These are phyloP conservation scores for Ascaphus truei DNA, from an alignment of 2,113 vertebrate species.

Conservation along the genomic window DNA sequence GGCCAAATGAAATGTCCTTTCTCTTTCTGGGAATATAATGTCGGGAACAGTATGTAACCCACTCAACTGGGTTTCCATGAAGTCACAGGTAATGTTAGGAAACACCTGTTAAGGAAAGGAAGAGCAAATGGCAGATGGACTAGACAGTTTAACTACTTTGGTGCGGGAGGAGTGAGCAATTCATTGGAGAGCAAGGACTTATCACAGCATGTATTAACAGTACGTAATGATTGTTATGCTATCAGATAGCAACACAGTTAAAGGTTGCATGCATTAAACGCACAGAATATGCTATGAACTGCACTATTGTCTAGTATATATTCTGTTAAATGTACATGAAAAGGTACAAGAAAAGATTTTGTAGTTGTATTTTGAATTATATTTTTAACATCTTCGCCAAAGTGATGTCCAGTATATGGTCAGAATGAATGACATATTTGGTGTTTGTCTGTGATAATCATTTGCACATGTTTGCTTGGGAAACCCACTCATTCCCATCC, in stretches of 20 bases:
- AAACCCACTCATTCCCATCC: too few species aligned
- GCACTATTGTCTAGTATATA: too few species aligned
- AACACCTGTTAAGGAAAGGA: slow-evolving; percentile 66
- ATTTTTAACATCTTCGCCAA: too few species aligned
- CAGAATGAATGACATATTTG: not conserved
- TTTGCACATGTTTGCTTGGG: too few species aligned
- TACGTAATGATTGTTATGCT: not conserved
- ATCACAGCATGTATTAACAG: not conserved
- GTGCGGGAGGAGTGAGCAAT: not conserved
- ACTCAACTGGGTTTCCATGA: slow-evolving; percentile 27
- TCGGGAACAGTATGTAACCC: slow-evolving; percentile 16
- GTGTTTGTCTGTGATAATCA: not conserved
- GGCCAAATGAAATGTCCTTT: slow-evolving; percentile 11
- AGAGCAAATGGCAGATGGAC: slow-evolving; percentile 31
- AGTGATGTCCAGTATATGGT: not conserved
- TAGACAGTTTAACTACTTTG: slow-evolving; percentile 10
- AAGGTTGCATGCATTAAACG: not conserved
- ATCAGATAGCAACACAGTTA: not conserved
- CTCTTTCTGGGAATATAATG: slow-evolving; percentile 19
- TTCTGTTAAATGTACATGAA: too few species aligned
- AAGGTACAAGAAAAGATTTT: too few species aligned
- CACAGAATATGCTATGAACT: not conserved
- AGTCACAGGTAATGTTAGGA: slow-evolving; percentile 56
- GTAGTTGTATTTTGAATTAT: too few species aligned
- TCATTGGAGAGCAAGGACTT: not conserved